Evolutionary conservation across 2,888 invertebrate species (phyloP).

Genomic region (Eustalomyia histrio): DNA sequence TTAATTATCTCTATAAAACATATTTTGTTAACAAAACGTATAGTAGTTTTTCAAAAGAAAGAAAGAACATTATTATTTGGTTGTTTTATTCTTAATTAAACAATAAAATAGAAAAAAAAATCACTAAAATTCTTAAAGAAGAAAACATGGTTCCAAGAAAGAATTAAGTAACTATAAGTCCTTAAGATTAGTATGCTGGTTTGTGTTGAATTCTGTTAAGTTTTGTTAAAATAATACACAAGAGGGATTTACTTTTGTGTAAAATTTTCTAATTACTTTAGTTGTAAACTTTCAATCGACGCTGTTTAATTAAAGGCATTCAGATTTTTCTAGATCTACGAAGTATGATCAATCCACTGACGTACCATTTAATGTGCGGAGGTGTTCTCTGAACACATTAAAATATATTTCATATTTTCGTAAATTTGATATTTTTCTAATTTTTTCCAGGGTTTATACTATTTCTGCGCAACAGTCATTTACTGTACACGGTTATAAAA

Average conservation of each 20-base stretch:
- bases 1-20: not conserved
- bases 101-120: not conserved
- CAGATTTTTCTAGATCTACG: not conserved
- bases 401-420: too few relatives aligned
- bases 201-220: not conserved
- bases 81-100: not conserved
- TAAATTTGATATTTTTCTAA: too few relatives aligned
- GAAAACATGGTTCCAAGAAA: not conserved
- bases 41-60: not conserved
- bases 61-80: not conserved
- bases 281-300: not conserved
- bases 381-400: too few relatives aligned
- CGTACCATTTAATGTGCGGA: too few relatives aligned
- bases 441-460: too few relatives aligned
- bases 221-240: slow-evolving; percentile 13
- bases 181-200: slow-evolving; percentile 11
- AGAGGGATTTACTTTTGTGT: slow-evolving; percentile 33
- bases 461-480: too few relatives aligned
- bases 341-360: too few relatives aligned
- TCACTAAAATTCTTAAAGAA: not conserved
- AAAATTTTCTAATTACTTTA: slow-evolving; percentile 40
- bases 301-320: not conserved
- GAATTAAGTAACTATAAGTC: not conserved
- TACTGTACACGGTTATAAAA: too few relatives aligned
- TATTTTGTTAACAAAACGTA: not conserved